Conservation (phyloP, 2,113 vertebrate species). For the Sebastes schlegelii region DNA sequence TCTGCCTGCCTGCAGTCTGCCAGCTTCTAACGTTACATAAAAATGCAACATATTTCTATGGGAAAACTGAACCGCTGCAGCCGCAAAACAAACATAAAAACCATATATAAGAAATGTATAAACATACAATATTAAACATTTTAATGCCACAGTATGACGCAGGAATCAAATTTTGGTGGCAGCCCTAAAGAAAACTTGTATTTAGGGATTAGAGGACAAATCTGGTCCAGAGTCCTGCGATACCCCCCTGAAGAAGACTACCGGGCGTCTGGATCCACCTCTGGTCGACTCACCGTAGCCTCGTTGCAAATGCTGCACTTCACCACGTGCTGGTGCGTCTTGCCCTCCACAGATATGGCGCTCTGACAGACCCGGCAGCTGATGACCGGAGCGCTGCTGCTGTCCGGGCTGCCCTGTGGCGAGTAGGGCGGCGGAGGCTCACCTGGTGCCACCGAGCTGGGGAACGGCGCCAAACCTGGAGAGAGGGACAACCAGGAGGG, state of each 20-base stretch:
- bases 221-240: no score
- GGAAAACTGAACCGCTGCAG: not conserved
- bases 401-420: conserved; percentile 76
- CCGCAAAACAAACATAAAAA: not conserved
- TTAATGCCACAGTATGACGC: not conserved
- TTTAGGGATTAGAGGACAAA: no score
- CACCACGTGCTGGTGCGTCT: conserved; percentile 83
- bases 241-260: no score
- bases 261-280: not conserved
- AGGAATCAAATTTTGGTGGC: not conserved
- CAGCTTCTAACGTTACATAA: not conserved
- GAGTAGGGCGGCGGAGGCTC: conserved; percentile 76
- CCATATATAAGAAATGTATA: not conserved
- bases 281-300: conserved; percentile 75
- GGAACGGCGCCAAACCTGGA: conserved; percentile 63
- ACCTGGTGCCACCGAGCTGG: conserved; percentile 27
- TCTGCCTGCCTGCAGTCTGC: not conserved
- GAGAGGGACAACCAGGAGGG: not conserved
- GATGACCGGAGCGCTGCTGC: conserved; percentile 74
- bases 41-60: not conserved
- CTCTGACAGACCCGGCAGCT: conserved; percentile 84
- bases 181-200: no score
- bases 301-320: conserved; percentile 84
- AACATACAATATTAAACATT: not conserved
- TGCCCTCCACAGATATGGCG: conserved; percentile 81